Conservation (phyloP, 2,113 vertebrate genomes). For the Anhinga anhinga region DNA sequence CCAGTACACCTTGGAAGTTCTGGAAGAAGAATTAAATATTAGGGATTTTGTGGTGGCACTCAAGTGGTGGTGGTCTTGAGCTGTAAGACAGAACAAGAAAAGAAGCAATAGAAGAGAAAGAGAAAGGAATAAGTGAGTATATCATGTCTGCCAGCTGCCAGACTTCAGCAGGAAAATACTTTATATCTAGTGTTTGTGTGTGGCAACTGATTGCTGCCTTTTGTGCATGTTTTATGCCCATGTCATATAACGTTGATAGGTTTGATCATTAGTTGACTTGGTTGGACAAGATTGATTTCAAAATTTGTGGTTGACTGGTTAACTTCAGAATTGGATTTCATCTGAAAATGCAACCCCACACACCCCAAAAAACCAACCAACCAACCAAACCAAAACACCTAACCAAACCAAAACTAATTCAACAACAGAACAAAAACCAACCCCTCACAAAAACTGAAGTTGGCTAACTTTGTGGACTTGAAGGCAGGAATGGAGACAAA, state of each 20-base stretch:
- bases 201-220: not conserved
- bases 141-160: not conserved
- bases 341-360: not conserved
- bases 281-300: not conserved
- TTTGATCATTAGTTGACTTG: not conserved
- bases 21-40: not conserved
- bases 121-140: not conserved
- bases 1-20: not conserved
- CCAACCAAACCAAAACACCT: no score
- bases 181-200: not conserved
- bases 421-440: no score
- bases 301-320: not conserved
- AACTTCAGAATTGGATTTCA: not conserved
- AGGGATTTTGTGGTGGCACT: not conserved
- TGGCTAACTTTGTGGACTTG: not conserved
- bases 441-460: accelerated
- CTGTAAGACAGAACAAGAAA: not conserved
- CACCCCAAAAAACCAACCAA: no score
- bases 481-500: not conserved
- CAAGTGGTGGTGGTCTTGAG: not conserved
- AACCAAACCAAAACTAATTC: no score
- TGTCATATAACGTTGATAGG: not conserved
- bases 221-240: not conserved
- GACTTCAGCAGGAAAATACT: not conserved
- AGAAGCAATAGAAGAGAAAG: not conserved